Percentiles rank a stretch among this genome's conserved stretches.
These are phyloP conservation scores for Lasiurus borealis DNA, from an alignment of 2,113 vertebrate genomes.

Conservation along the genomic window DNA sequence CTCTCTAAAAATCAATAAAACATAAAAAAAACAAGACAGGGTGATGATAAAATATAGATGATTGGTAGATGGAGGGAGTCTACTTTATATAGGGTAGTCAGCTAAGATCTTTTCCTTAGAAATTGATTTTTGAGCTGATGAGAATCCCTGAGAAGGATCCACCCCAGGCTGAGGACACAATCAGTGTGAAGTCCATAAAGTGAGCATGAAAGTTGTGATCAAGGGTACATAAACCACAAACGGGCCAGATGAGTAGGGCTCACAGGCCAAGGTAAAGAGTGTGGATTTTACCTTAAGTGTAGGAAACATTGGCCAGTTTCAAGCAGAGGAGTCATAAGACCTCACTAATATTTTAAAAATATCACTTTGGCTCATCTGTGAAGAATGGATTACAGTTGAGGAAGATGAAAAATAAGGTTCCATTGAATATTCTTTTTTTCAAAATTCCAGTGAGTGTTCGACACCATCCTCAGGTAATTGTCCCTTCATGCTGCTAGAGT, in stretches of 20 bases:
- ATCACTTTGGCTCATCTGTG: slow-evolving; percentile 16
- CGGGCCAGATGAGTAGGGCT: background rate
- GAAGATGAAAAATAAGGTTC: slow-evolving; percentile 22
- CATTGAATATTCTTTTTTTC: background rate
- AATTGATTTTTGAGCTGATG: background rate
- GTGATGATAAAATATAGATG: background rate
- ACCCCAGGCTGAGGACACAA: background rate
- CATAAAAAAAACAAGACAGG: background rate
- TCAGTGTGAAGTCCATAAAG: background rate
- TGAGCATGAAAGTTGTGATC: background rate
- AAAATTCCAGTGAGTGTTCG: background rate
- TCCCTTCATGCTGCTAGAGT: background rate
- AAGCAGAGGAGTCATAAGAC: background rate
- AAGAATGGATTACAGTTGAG: background rate
- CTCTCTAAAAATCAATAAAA: too few relatives aligned
- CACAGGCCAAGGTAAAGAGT: background rate
- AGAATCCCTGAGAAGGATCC: background rate
- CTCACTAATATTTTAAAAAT: slow-evolving; percentile 20
- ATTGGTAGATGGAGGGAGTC: background rate
- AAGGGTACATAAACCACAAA: background rate
- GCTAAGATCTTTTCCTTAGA: slow-evolving; percentile 21
- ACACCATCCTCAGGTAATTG: background rate
- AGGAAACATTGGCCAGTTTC: background rate
- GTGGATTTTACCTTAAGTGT: background rate
- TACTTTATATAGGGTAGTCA: background rate